phyloP scores from a whole-genome alignment of 2,797 vertebrate genomes.

The Lerista edwardsae region DNA sequence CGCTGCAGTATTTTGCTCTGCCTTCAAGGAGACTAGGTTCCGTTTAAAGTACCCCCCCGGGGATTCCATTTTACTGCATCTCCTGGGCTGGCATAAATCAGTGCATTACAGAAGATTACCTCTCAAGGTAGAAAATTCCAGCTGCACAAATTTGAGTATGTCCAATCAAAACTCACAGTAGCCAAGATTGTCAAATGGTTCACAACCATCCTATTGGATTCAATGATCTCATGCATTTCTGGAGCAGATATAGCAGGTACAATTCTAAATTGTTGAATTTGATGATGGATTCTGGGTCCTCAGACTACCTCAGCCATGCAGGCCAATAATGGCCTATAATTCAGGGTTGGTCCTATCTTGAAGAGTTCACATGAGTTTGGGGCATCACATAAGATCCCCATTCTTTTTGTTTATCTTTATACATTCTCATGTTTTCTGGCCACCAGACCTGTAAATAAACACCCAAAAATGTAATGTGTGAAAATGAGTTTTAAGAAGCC shows the following conservation, averaged over 20 bases:
- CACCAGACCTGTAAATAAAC: not conserved
- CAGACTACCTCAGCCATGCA: not conserved
- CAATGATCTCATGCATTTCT: not conserved
- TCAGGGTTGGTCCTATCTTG: not conserved
- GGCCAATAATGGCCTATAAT: not conserved
- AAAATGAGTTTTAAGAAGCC: not conserved
- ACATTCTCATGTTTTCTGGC: not conserved
- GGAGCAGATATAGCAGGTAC: no score
- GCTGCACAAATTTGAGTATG: not conserved
- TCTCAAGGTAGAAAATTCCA: not conserved
- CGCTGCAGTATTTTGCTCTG: conserved; percentile 47
- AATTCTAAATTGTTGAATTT: not conserved
- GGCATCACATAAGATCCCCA: not conserved
- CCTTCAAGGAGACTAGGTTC: conserved; percentile 49
- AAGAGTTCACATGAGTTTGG: not conserved
- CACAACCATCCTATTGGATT: not conserved
- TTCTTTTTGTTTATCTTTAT: not conserved
- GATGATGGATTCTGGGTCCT: not conserved
- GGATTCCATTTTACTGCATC: conserved; percentile 44
- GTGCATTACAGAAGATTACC: conserved; percentile 33
- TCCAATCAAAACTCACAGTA: not conserved
- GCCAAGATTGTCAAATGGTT: not conserved
- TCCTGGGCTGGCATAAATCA: conserved; percentile 57
- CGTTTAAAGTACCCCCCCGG: conserved; percentile 48
- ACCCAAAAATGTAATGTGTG: not conserved